phyloP scores from a whole-genome alignment of 2,888 invertebrate species.

The Phaonia tiefii region DNA sequence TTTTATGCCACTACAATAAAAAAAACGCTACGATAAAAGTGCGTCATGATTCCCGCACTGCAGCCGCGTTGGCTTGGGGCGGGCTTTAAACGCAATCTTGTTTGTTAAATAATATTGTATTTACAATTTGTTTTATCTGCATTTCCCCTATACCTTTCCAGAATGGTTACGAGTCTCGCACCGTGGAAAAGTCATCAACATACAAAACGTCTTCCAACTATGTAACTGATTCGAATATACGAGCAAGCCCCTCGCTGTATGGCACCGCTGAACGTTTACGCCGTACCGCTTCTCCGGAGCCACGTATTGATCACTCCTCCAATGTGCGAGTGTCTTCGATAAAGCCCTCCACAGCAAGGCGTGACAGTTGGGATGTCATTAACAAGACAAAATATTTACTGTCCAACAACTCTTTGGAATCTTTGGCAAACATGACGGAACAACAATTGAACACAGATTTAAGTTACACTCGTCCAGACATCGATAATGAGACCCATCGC shows the following conservation, averaged over 20 bases:
- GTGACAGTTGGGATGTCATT: conserved; percentile 91
- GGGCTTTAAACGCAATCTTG: too few species aligned
- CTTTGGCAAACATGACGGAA: conserved; percentile 86
- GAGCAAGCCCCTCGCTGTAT: conserved; percentile 82
- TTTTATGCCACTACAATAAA: too few species aligned
- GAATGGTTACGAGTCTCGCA: conserved; percentile 78
- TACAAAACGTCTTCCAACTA: conserved; percentile 82
- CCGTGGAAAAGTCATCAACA: conserved; percentile 81
- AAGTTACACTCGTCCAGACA: conserved; percentile 80
- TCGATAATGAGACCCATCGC: conserved; percentile 84
- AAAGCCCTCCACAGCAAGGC: conserved; percentile 83
- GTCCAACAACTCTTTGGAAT: conserved; percentile 86
- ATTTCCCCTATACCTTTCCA: conserved; percentile 44
- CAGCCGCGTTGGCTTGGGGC: too few species aligned
- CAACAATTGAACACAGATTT: conserved; percentile 82
- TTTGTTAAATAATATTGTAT: neutral
- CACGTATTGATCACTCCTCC: conserved; percentile 82
- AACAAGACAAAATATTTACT: conserved; percentile 90
- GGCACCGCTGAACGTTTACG: conserved; percentile 79
- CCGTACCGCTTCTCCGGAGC: conserved; percentile 82
- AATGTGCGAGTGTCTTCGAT: conserved; percentile 84
- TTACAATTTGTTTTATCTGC: neutral
- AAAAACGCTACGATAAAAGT: too few species aligned
- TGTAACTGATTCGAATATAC: conserved; percentile 78
- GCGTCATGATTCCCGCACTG: too few species aligned